These are phyloP conservation scores for Ctena decussata DNA, from an alignment of 2,888 invertebrate genomes.

Conservation along the genomic window DNA sequence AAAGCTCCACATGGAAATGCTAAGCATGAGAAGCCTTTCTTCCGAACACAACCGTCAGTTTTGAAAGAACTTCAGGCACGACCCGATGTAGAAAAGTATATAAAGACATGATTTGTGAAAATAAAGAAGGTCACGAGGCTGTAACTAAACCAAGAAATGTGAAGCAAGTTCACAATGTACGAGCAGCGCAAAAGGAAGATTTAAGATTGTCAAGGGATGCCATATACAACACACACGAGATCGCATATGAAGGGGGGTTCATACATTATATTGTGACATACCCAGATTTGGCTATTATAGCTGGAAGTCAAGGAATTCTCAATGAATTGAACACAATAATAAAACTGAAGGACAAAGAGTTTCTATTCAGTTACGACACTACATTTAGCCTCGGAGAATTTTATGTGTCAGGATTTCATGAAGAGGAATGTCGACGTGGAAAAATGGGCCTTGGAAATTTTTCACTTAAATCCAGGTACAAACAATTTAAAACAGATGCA, in stretches of 20 bases:
- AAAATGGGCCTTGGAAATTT: too few relatives aligned
- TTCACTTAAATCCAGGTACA: too few relatives aligned
- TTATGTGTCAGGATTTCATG: too few relatives aligned
- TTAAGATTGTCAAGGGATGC: background rate
- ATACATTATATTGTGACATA: background rate
- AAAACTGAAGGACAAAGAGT: background rate
- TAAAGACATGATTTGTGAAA: constrained; percentile 20
- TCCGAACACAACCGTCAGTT: background rate
- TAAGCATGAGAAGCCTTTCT: background rate
- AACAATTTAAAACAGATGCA: too few relatives aligned
- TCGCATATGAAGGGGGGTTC: background rate
- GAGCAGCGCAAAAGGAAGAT: too few relatives aligned
- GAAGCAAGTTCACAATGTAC: background rate
- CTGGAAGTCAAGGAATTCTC: background rate
- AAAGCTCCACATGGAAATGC: constrained; percentile 12
- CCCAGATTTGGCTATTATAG: background rate
- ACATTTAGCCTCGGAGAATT: too few relatives aligned
- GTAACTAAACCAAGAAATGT: background rate
- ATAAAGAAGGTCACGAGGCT: background rate
- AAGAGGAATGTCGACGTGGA: too few relatives aligned
- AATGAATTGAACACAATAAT: background rate
- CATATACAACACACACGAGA: background rate
- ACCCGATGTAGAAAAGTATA: constrained; percentile 21
- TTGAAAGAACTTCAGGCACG: background rate
- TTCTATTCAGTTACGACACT: too few relatives aligned